These are phyloP conservation scores for Gymnarchus niloticus DNA, from an alignment of 2,113 vertebrate species.

Conservation along the genomic window DNA sequence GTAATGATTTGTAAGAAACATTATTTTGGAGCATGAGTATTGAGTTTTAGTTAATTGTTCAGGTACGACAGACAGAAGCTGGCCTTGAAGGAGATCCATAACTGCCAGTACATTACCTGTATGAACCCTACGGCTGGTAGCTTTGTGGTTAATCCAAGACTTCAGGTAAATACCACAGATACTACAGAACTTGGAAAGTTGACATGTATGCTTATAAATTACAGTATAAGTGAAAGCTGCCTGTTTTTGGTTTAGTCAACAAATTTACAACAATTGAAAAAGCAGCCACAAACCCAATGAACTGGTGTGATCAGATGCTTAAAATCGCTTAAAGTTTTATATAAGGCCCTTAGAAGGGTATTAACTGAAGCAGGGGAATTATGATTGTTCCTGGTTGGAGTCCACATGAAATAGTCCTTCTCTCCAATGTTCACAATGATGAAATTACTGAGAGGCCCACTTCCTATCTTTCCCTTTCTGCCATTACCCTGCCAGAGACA, in stretches of 20 bases:
- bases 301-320: not conserved
- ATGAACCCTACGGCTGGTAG: conserved; percentile 88
- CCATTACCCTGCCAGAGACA: conserved; percentile 50
- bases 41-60: conserved; percentile 36
- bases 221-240: not conserved
- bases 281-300: not conserved
- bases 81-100: conserved; percentile 83
- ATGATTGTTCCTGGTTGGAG: not conserved
- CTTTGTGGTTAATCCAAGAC: conserved; percentile 83
- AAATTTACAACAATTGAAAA: not conserved
- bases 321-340: not conserved
- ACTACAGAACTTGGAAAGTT: not conserved
- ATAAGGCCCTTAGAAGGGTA: not conserved
- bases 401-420: not conserved
- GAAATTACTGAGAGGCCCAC: not conserved
- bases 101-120: conserved; percentile 82
- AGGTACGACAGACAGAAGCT: conserved; percentile 95
- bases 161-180: conserved; percentile 62
- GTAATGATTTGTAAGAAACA: not conserved
- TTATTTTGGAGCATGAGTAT: not conserved
- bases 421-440: not conserved
- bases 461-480: not conserved
- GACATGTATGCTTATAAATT: not conserved
- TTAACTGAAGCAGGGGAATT: not conserved
- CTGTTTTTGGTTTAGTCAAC: not conserved